Conservation (phyloP, 2,797 vertebrate species). For the Coilia nasus region DNA sequence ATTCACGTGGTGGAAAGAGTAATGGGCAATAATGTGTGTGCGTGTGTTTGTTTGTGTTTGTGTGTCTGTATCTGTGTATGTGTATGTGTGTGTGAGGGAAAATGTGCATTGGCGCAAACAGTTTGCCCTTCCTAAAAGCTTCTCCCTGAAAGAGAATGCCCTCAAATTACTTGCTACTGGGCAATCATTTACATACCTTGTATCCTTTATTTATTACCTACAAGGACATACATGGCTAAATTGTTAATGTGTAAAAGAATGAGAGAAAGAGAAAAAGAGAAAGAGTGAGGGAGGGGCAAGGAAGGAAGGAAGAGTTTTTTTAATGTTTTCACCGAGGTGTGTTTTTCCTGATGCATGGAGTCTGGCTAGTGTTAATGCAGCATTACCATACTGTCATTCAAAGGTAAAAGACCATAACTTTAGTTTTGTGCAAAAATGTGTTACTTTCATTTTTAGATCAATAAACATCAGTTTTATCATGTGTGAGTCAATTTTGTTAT, state of each 20-base stretch:
- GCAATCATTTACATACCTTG: slow-evolving; percentile 12
- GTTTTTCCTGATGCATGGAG: neutral
- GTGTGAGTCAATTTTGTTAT: no score
- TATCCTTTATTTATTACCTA: slow-evolving; percentile 12
- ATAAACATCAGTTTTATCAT: no score
- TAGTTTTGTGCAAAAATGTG: no score
- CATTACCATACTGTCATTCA: neutral
- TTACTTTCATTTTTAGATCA: no score
- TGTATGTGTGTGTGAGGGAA: neutral
- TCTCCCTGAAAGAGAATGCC: neutral
- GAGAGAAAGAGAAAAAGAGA: neutral
- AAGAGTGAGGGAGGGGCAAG: neutral
- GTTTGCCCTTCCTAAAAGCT: neutral
- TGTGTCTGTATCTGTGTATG: neutral
- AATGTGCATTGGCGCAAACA: neutral
- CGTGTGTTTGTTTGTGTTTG: neutral
- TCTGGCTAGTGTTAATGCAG: neutral
- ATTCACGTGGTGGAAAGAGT: neutral
- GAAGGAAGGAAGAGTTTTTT: neutral
- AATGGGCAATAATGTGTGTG: neutral
- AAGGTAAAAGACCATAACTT: no score
- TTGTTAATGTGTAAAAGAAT: neutral
- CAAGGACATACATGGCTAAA: neutral
- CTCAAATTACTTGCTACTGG: neutral
- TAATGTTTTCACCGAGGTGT: neutral